Base-by-base conservation (phyloP, 2,113 vertebrate species). In the Thalassoma bifasciatum region DNA sequence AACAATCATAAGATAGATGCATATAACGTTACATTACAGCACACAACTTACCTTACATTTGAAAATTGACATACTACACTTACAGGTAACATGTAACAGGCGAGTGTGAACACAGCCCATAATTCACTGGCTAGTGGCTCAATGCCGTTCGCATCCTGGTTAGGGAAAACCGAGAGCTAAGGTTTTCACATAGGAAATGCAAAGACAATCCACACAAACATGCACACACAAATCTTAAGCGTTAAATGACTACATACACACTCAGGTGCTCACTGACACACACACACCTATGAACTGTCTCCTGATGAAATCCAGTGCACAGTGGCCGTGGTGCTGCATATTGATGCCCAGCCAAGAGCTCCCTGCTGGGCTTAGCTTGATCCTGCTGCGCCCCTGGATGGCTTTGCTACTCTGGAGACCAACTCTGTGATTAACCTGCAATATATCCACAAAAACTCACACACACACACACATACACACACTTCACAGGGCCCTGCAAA, bases 291-390 rank as follows among this genome's bases (percentile, higher is more conserved):
- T n/a, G 10, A 37, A 57, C 66, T 40, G 49, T 42, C 56, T 64
- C 37, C 80, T 84, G 84, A 86, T 73, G 83, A 85, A 85, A 86
- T 79, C 64, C 67, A 52, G 57, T 38, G 44, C 59, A 46, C 58
- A 17, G 59, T 58, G 56, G 73, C 59, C 83, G 83, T 83, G 73
- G 76, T 46, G 86, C 30, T 85, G 90, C 86, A 91, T 89, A 82
- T 67, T 84, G 81, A 91, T 90, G 77, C 65, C 75, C 61, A 69
- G 86, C 82, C 80, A 76, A 89, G 72, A 80, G 82, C 84, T 84
- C 67, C 86, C 86, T 61, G 49, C 87, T 86, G 84, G 83, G 87
- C 82, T 91, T 86, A 85, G 81, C 77, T 86, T 88, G 87, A 89
- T 88, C 87, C 82, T 23, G 44, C 49, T 68, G 77, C 61, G 38